A percentile compares a stretch with the other conserved stretches of the same genome.
phyloP scores from a whole-genome alignment of 1,140 invertebrate species.

The Lysiphlebus fabarum region DNA sequence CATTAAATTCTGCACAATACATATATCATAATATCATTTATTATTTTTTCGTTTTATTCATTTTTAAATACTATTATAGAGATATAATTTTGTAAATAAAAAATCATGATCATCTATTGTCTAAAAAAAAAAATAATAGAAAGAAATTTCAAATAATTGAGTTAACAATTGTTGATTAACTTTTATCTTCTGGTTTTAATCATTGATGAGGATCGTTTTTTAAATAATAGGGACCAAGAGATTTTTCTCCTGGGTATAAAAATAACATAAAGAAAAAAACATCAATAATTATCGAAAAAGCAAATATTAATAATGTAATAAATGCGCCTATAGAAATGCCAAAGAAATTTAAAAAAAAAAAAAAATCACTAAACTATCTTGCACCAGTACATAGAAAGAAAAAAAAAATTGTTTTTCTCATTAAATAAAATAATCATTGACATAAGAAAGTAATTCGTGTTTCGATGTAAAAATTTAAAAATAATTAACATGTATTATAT shows the following conservation, averaged over 20 bases:
- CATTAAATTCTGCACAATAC: too few species aligned
- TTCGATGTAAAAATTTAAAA: slow-evolving; percentile 2
- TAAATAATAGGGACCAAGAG: slow-evolving; percentile 41
- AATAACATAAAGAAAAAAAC: slow-evolving; percentile 3
- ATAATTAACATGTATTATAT: too few species aligned
- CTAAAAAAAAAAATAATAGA: too few species aligned
- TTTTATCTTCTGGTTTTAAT: slow-evolving; percentile 8
- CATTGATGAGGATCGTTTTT: slow-evolving; percentile 22
- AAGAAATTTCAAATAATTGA: slow-evolving; percentile 21
- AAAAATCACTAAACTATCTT: neutral
- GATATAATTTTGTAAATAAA: slow-evolving; percentile 44
- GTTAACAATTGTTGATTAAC: too few species aligned
- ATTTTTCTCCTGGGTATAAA: slow-evolving; percentile 32
- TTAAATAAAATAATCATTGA: slow-evolving; percentile 6
- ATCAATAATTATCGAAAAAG: neutral
- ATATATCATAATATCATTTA: neutral
- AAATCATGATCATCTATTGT: neutral
- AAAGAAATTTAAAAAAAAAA: slow-evolving; percentile 13
- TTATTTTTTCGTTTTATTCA: neutral
- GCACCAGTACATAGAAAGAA: neutral
- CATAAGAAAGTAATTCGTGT: slow-evolving; percentile 20
- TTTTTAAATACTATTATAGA: slow-evolving; percentile 22
- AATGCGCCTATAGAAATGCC: neutral
- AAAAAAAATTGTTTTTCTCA: neutral
- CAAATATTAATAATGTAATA: slow-evolving; percentile 7